phyloP scores from a whole-genome alignment of 1,140 invertebrate species.

The Drosophila cardini region DNA sequence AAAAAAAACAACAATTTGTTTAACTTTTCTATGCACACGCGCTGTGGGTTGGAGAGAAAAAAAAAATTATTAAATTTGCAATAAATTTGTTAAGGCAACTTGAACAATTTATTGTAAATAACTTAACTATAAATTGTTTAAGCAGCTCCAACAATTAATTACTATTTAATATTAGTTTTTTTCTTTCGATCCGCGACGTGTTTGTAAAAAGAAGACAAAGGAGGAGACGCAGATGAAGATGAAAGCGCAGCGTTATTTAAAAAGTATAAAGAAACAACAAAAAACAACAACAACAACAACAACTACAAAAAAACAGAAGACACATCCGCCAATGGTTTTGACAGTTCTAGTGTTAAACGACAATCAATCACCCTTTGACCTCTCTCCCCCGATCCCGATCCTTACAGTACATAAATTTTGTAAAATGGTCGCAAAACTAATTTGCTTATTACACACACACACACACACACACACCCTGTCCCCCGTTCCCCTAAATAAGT shows the following conservation, averaged over 20 bases:
- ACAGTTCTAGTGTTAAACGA: slow-evolving; percentile 55
- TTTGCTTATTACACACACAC: slow-evolving; percentile 4
- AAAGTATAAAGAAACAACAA: slow-evolving; percentile 25
- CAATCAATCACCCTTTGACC: slow-evolving; percentile 43
- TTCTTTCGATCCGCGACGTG: slow-evolving; percentile 23
- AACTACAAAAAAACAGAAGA: slow-evolving; percentile 26
- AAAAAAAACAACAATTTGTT: not conserved
- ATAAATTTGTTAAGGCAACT: not conserved
- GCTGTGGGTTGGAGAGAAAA: too few relatives aligned
- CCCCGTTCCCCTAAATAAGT: not conserved
- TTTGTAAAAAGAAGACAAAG: slow-evolving; percentile 18
- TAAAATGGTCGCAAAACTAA: slow-evolving; percentile 39
- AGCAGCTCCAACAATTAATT: slow-evolving; percentile 11
- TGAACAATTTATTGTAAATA: not conserved
- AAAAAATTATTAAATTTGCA: too few relatives aligned
- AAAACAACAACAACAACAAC: slow-evolving; percentile 11
- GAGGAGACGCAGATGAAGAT: slow-evolving; percentile 14
- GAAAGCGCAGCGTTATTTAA: slow-evolving; percentile 25
- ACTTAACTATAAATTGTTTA: not conserved
- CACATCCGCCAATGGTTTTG: slow-evolving; percentile 39
- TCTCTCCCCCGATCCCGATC: not conserved
- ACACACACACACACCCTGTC: not conserved
- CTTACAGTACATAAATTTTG: slow-evolving; percentile 14
- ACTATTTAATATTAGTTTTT: slow-evolving; percentile 18
- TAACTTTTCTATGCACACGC: too few relatives aligned